phyloP scores from a whole-genome alignment of 1,140 invertebrate species.

The Scaptodrosophila lebanonensis region DNA sequence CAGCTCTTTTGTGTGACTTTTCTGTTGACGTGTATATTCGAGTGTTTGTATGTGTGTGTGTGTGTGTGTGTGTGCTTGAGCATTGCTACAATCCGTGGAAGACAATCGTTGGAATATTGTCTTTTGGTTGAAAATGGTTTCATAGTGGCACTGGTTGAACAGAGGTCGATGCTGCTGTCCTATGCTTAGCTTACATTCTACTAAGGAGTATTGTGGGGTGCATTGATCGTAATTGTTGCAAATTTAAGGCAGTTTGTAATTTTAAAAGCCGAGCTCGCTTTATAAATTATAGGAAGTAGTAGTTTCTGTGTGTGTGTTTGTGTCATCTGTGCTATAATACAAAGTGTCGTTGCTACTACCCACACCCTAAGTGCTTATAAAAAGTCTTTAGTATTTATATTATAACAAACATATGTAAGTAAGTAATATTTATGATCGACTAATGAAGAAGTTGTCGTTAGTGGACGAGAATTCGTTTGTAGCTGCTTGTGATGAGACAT shows the following conservation, averaged over 20 bases:
- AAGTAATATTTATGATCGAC: constrained; percentile 66
- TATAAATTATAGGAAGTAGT: constrained; percentile 58
- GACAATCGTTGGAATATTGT: constrained; percentile 65
- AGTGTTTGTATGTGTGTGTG: constrained; percentile 27
- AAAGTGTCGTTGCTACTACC: constrained; percentile 65
- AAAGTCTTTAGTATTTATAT: constrained; percentile 58
- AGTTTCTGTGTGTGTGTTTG: constrained; percentile 34
- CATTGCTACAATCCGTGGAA: constrained; percentile 32
- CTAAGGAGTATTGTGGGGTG: constrained; percentile 53
- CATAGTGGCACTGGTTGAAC: background rate
- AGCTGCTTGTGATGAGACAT: constrained; percentile 21
- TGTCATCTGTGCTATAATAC: constrained; percentile 63
- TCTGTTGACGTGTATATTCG: constrained; percentile 1
- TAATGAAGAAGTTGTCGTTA: constrained; percentile 78
- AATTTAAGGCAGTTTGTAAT: constrained; percentile 65
- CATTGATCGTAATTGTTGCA: constrained; percentile 58
- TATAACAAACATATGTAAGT: constrained; percentile 49
- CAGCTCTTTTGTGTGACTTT: no score
- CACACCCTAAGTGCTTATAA: constrained; percentile 70
- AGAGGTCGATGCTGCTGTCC: no score
- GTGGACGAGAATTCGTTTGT: constrained; percentile 74
- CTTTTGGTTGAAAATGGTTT: constrained; percentile 30
- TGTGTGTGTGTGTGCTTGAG: constrained; percentile 45
- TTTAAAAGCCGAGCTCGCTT: constrained; percentile 46
- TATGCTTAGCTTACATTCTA: constrained; percentile 28